Conservation (phyloP, 2,888 invertebrate species). For the Hymenopus coronatus region DNA sequence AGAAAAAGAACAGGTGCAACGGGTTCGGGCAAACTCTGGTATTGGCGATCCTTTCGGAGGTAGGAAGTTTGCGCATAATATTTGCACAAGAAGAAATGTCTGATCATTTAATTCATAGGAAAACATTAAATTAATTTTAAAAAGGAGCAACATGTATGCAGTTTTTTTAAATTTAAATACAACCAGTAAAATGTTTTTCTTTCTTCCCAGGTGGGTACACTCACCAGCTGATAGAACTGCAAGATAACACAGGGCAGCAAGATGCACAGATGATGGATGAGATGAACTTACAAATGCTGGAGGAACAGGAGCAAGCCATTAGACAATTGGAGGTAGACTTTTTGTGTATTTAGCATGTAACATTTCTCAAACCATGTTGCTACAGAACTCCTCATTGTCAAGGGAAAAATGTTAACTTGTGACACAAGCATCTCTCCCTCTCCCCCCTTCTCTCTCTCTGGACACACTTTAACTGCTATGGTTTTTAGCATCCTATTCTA, state of each 20-base stretch:
- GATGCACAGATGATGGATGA: slow-evolving; percentile 81
- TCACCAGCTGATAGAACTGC: slow-evolving; percentile 55
- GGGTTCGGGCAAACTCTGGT: slow-evolving; percentile 63
- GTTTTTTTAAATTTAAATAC: not conserved
- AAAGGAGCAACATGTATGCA: not conserved
- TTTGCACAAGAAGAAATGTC: too few species aligned
- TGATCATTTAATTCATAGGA: too few species aligned
- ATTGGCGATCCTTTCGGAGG: slow-evolving; percentile 56
- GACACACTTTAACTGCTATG: too few species aligned
- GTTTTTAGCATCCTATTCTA: too few species aligned
- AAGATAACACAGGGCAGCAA: slow-evolving; percentile 61
- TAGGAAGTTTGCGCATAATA: not conserved
- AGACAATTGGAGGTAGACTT: slow-evolving; percentile 76
- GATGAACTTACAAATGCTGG: slow-evolving; percentile 75
- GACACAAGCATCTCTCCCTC: too few species aligned
- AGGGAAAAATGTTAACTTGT: too few species aligned
- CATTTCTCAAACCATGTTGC: too few species aligned
- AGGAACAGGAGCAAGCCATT: slow-evolving; percentile 88
- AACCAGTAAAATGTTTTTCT: not conserved
- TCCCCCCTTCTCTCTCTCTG: too few species aligned
- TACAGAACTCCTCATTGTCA: too few species aligned
- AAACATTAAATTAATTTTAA: too few species aligned
- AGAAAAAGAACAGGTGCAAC: slow-evolving; percentile 83
- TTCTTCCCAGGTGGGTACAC: slow-evolving; percentile 21
- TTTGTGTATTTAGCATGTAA: too few species aligned